Evolutionary conservation across 2,797 vertebrate genomes (phyloP), one percentile per base, ranked within the genome.

Genomic region (Fringilla coelebs): DNA sequence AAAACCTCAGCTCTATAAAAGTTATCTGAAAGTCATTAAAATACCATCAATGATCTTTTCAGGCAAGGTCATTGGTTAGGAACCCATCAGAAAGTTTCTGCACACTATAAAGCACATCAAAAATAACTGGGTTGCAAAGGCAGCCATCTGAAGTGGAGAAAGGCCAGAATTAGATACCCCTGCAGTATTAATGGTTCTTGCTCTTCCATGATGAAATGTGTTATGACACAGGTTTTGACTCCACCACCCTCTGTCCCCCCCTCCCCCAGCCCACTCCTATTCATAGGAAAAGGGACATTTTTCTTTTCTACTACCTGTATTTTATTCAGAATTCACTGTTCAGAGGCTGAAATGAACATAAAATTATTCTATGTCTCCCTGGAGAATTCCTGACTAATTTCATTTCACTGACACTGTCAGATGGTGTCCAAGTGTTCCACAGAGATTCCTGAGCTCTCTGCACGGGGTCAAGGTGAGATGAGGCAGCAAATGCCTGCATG

Each of bases 91-190:
- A 80, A 94, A 57, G 68, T 76, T 94, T 83, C 75, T 94, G 58
- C 43, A 62, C 67, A 34, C 78, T 36, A 6, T 36, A 73, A 76
- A 90, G n/a, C 87, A 87, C 82, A 88, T 85, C 4, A 72, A 26
- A 92, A 89, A 91, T 71, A 92, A 68, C 75, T 80, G 57, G 82
- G 62, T 60, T 95, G 80, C 84, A 89, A 92, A 92, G 49, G 36
- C 81, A 95, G 43, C 68, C 73, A 55, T 90, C 68, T 93, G 85
- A 95, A 85, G 61, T 28, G 81, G 68, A 75, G 75, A 77, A 83
- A 67, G 57, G 78, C 89, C 90, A 92, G 72, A 94, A 94, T 96
- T 94, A 95, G 88, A 90, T 74, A 21, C 75, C 89, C 88, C 81
- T 85, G 75, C 81, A 95, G 90, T 93, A 90, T 66, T 95, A 94